Evolutionary conservation across 1,140 invertebrate genomes (phyloP), one percentile per base, ranked within the genome.

Genomic region (Patella vulgata): DNA sequence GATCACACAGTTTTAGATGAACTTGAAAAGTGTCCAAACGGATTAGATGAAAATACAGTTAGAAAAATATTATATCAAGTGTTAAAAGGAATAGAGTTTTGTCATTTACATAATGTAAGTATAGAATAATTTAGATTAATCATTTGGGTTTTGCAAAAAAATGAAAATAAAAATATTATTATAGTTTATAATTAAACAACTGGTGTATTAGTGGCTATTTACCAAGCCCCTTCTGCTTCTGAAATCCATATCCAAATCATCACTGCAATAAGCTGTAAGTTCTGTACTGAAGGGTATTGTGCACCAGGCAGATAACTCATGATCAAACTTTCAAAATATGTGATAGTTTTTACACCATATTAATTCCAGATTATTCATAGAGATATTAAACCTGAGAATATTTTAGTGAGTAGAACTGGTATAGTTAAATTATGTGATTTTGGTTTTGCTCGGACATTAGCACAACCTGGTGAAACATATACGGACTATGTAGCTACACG

Each of bases 401-500:
- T 96, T 14, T 83, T 95, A 27, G 90, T 95, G 0, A 93, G 92
- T 25, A 88, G 89, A 54, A 85, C 87, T 33, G 92, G 93, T 0
- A 89, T 95, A 1, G 89, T 95, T 5, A 95, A 96, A 83, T 84
- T 95, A 5, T 95, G 93, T 82, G 93, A 95, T 84, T 93, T 95
- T 76, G 93, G 93, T 2, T 95, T 95, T 81, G 93, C 93, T 0
- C 84, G 93, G 39, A 75, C 84, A 27, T 63, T 86, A 60, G 86
- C 79, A 21, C 73, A 76, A 54, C 94, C 96, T 0, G 95, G 95
- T 5, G 97, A 99, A 87, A 95, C 96, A 80, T 99, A 98, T 81
- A 99, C 97, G 50, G 97, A 99, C 84, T 99, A 99, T 85, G 97
- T 99, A 39, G 97, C 97, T 1, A 99, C 97, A 8, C 87, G 97